Base-by-base conservation (phyloP, 1,140 invertebrate species). In the Dermatophagoides farinae region DNA sequence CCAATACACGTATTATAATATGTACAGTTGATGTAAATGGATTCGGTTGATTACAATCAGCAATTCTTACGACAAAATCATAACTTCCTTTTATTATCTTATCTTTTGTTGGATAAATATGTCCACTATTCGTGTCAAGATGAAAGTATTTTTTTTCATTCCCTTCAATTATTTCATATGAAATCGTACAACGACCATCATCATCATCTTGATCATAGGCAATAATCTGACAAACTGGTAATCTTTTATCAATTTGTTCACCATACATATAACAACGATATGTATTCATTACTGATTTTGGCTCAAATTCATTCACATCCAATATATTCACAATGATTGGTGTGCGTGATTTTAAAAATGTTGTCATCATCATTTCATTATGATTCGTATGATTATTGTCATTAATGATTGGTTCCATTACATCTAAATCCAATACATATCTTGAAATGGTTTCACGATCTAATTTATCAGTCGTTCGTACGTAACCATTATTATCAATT, bases 131-230 rank as follows among this genome's bases (percentile, higher is more conserved):
- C 0, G 86, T 85, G 71, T 87, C 86, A 23, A 89, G 78, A 31
- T 79, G 77, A 71, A 90, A 90, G 40, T 78, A 77, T 60, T 81
- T 79, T 57, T 80, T 79, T 1, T 72, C 70, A 68, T 88, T 85
- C 2, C 18, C 41, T n/a, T 52, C 49, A 20, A 61, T 38, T 37
- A 54, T 10, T 39, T 62, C 23, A 25, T 71, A 74, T 38, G 47
- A 64, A 2, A 75, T 57, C 14, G 67, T 61, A 11, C 68, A 69
- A 67, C 90, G 92, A 31, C 8, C n/a, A 50, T 77, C 76, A 2
- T 83, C 87, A 54, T 77, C 75, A 71, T 95, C 90, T 66, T 78
- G 75, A 70, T 96, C 89, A 54, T 82, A 79, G 5, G 88, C 88
- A 40, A 85, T 75, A 52, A 91, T 85, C 85, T 92, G 70, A 59